Base-by-base conservation (phyloP, 2,113 vertebrate species). In the Sinocyclocheilus rhinocerous region DNA sequence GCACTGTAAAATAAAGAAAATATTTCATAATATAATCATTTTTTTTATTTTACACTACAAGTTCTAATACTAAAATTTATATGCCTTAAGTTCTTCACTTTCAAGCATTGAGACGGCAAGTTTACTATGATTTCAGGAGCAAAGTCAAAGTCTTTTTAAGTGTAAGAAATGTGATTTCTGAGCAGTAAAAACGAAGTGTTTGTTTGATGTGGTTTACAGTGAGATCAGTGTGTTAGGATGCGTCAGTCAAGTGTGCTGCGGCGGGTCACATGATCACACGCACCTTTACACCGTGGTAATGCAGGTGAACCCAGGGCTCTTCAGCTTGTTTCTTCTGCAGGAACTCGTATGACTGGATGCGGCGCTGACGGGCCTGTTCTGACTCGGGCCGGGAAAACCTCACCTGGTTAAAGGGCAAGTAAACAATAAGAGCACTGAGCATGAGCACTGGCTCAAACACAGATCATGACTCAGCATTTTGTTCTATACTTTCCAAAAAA, bases 281-380 rank as follows among this genome's bases (percentile, higher is more conserved):
- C 84, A 99, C 98, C 95, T 94, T 96, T 42, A 96, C 88, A 22
- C 96, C 91, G 6, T 96, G 94, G 92, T 99, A 97, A 88, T 96
- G 96, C 0, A 99, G 93, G 88, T 98, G 96, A 63, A 96, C 93
- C 98, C 98, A 99, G 7, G 97, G 97, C 75, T 99, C 98, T 75
- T 99, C 98, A 0, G 98, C 97, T 12, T 99, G 98, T 92, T 97
- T 99, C 94, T 97, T 99, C 93, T 99, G 98, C 87, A 99, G 93
- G 91, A 98, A 99, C 91, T 99, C 98, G 0, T 99, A 99, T 0
- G 98, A 98, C 91, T 98, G 98, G 81, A 96, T 95, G 0, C 97
- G 96, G 2, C 97, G 95, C 90, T 99, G 97, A 0, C 97, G 96
- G 67, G 98, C 98, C 91, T 99, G 97, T 79, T 99, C 98, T 0